phyloP scores from a whole-genome alignment of 2,113 vertebrate species.

The Aix galericulata region DNA sequence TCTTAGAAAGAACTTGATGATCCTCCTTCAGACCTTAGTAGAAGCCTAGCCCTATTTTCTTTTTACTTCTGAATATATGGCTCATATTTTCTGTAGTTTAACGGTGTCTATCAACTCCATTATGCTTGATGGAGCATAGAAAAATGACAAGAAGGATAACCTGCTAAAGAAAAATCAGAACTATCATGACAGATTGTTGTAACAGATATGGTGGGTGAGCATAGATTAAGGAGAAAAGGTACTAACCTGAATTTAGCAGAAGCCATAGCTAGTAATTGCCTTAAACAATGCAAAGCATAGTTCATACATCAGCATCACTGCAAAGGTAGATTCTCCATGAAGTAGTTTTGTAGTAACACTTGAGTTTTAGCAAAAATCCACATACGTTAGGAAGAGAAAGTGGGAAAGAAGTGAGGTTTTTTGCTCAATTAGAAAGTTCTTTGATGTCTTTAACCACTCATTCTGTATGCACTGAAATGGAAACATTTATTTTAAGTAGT shows the following conservation, averaged over 20 bases:
- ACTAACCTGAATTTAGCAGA: background rate
- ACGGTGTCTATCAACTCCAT: background rate
- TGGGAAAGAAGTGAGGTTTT: background rate
- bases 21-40: background rate
- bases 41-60: background rate
- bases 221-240: background rate
- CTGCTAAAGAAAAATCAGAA: background rate
- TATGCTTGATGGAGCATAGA: background rate
- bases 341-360: background rate
- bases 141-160: background rate
- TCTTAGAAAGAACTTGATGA: background rate
- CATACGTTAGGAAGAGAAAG: background rate
- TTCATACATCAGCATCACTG: background rate
- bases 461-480: background rate
- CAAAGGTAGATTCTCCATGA: background rate
- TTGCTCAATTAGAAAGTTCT: background rate
- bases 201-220: background rate
- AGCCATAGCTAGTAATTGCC: background rate
- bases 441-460: background rate
- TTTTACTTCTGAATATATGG: background rate
- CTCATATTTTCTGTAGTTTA: background rate
- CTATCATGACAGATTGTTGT: background rate
- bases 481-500: slow-evolving; percentile 38
- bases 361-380: background rate
- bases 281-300: background rate